phyloP scores from a whole-genome alignment of 2,888 invertebrate genomes.

The Diabrotica balteata region DNA sequence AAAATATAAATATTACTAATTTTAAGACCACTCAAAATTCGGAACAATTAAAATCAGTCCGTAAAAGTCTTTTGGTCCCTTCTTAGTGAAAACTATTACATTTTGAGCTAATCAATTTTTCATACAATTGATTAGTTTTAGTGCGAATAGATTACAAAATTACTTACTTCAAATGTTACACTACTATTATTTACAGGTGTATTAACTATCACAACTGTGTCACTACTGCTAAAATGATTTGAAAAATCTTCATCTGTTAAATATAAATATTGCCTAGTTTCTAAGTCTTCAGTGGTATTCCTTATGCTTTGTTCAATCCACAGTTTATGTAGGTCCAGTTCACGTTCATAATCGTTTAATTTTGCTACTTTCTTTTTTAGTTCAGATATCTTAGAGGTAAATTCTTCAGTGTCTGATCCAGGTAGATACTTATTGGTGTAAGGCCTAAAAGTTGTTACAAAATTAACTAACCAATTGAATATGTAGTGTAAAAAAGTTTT shows the following conservation, averaged over 20 bases:
- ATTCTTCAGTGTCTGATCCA: slow-evolving; percentile 77
- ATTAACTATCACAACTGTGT: slow-evolving; percentile 71
- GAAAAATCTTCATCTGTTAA: slow-evolving; percentile 74
- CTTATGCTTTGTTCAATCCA: slow-evolving; percentile 84
- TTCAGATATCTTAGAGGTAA: slow-evolving; percentile 73
- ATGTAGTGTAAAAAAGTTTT: slow-evolving; percentile 4
- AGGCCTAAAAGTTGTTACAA: slow-evolving; percentile 49
- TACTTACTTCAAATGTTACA: slow-evolving; percentile 46
- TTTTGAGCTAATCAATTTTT: not conserved
- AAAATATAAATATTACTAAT: too few species aligned
- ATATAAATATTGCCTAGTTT: slow-evolving; percentile 75
- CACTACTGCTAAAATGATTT: slow-evolving; percentile 62
- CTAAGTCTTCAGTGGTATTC: slow-evolving; percentile 81
- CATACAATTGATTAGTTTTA: too few species aligned
- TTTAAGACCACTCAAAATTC: too few species aligned
- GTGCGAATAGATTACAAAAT: too few species aligned
- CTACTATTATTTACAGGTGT: slow-evolving; percentile 67
- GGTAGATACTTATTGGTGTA: slow-evolving; percentile 71
- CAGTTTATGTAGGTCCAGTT: slow-evolving; percentile 74
- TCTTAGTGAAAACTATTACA: not conserved
- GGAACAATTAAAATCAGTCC: too few species aligned
- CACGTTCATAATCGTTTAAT: slow-evolving; percentile 78
- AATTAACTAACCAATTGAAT: too few species aligned
- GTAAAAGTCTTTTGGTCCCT: not conserved
- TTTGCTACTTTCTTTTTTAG: slow-evolving; percentile 79